A percentile compares a stretch with the other conserved stretches of the same genome.
Conservation (phyloP, 2,888 invertebrate genomes). For the Unio pictorum region DNA sequence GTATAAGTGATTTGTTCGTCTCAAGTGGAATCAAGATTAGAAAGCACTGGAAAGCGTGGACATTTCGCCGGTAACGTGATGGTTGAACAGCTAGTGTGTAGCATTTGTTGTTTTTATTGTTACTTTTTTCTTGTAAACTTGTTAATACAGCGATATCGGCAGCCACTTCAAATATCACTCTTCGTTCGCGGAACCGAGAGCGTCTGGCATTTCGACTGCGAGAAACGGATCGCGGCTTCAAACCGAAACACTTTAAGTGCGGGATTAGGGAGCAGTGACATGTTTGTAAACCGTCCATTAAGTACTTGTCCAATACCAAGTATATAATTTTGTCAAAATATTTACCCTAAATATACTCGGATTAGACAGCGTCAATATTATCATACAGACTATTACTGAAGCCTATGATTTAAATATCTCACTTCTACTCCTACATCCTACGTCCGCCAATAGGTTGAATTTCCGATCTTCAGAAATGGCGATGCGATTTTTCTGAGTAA, state of each 20-base stretch:
- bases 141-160: constrained; percentile 28
- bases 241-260: constrained; percentile 33
- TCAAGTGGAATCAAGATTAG: too few relatives aligned
- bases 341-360: constrained; percentile 21
- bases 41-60: constrained; percentile 22
- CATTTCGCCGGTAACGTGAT: constrained; percentile 20
- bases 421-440: background rate
- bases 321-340: constrained; percentile 32
- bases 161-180: constrained; percentile 22
- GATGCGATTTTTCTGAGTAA: too few relatives aligned
- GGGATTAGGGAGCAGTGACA: constrained; percentile 50
- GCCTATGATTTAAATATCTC: too few relatives aligned
- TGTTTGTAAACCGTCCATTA: constrained; percentile 50
- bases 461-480: too few relatives aligned
- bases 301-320: constrained; percentile 38
- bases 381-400: too few relatives aligned
- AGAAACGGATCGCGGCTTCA: constrained; percentile 24
- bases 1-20: too few relatives aligned
- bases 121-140: constrained; percentile 44
- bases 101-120: constrained; percentile 35
- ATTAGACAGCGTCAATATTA: constrained; percentile 11
- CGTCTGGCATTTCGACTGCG: constrained; percentile 28
- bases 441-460: constrained; percentile 24
- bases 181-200: constrained; percentile 18
- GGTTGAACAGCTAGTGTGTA: constrained; percentile 9